Base-by-base conservation (phyloP, 1,140 invertebrate species). In the Diachasma alloeum region DNA sequence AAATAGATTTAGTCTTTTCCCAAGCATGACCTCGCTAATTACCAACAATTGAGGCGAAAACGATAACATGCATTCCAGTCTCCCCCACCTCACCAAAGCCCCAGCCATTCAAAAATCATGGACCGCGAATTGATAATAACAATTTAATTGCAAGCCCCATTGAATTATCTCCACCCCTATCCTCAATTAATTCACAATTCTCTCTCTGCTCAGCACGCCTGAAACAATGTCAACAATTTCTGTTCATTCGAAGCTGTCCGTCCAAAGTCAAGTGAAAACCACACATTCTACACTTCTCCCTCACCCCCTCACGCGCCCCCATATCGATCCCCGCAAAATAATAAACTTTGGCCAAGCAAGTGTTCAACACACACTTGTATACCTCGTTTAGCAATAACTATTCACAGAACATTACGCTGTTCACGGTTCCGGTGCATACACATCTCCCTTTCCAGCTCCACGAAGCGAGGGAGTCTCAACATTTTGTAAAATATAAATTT, bases 401-500 rank as follows among this genome's bases (percentile, higher is more conserved):
- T 17, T 48, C 46, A 13, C 46, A 48, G 17, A 17, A 17, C 13
- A 48, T 48, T 48, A 48, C 46, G 17, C 3, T 15, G 46, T 48
- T 48, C 46, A 48, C 17, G 46, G 46, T 17, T n/a, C 46, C 17
- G 17, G 46, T 4, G 3, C 4, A 15, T 48, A 15, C 4, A 17
- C 46, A 48, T 13, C 17, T 48, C 17, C 46, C 17, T 13, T n/a
- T n/a, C n/a, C n/a, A n/a, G n/a, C n/a, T n/a, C n/a, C n/a, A n/a
- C n/a, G n/a, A n/a, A n/a, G n/a, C n/a, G n/a, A n/a, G 11, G 4
- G 15, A 13, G 46, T 48, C 46, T 48, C 15, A 17, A n/a, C 13
- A 48, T n/a, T 48, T 48, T 48, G 46, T 13, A n/a, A 48, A n/a
- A 73, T 36, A 73, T 73, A 73, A 73, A 73, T 63, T 59, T 26